Base-by-base conservation (phyloP, 2,113 vertebrate genomes). In the Cercocebus atys region DNA sequence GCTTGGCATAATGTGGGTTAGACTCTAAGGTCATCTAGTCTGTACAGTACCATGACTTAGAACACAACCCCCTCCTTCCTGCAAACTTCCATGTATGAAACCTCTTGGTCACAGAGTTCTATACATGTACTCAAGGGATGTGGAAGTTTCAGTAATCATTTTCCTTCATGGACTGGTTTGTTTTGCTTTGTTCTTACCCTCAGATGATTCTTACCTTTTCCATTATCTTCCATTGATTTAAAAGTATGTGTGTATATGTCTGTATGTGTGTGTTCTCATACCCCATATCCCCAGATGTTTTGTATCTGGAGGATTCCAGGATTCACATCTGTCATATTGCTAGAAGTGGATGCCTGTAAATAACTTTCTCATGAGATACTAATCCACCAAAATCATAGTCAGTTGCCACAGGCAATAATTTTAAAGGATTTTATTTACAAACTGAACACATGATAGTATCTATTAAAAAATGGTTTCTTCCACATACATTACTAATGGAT, bases 401-500 rank as follows among this genome's bases (percentile, higher is more conserved):
- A 76, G 6, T 30, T 57, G 1, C 76, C 47, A 84, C 64, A 61
- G 50, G 40, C 45, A 88, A 70, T 73, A 68, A 75, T 93, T 91
- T 75, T 22, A 91, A 91, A 55, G 40, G 6, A 43, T 47, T 40
- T 95, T 88, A 95, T 94, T 81, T 70, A 88, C 20, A 25, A 93
- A 55, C 40, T 75, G n/a, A 70, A 83, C 3, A 79, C 40, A 64
- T 40, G 16, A 8, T 52, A 95, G 14, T 73, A 76, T 70, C 17
- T 88, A 23, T 59, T 38, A 90, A 94, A 90, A 90, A 30, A 75
- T 90, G 20, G 6, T 75, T 79, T 84, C 55, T 88, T 92, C 72
- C 8, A 27, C 55, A n/a, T 55, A 76, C 2, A 47, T 79, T 92
- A 66, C 8, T 38, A 93, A 75, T 16, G n/a, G 79, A 43, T 80